These are phyloP conservation scores for Hippocampus kuda DNA, from an alignment of 2,797 vertebrate species.

Conservation along the genomic window DNA sequence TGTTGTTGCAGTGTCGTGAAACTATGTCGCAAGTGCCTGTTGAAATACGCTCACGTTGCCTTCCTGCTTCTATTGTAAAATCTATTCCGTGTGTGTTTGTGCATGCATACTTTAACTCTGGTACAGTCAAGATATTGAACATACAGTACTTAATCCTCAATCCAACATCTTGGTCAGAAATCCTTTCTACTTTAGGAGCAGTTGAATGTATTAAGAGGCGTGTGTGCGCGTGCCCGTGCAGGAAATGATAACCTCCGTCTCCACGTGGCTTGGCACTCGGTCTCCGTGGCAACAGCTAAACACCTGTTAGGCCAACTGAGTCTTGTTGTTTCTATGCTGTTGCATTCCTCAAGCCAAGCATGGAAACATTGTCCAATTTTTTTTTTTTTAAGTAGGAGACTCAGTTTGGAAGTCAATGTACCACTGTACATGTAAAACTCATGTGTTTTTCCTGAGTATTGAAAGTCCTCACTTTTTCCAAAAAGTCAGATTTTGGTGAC, in stretches of 20 bases:
- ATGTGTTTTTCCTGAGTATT: background rate
- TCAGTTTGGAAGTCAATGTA: background rate
- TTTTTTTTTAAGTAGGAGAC: background rate
- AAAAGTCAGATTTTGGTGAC: background rate
- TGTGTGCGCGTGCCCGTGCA: constrained; percentile 9
- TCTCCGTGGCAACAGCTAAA: constrained; percentile 46
- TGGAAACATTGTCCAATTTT: background rate
- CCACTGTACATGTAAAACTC: background rate
- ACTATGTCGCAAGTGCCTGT: constrained; percentile 53
- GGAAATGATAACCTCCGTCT: constrained; percentile 36
- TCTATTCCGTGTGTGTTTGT: background rate
- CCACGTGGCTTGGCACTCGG: constrained; percentile 27
- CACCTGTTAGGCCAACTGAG: constrained; percentile 16
- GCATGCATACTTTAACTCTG: background rate
- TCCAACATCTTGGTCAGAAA: constrained; percentile 12
- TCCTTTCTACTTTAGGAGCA: constrained; percentile 13
- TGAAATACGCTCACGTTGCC: constrained; percentile 36
- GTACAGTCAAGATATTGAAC: constrained; percentile 12
- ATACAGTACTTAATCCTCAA: constrained; percentile 14
- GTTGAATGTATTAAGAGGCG: constrained; percentile 3
- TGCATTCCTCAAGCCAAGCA: background rate
- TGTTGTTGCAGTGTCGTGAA: constrained; percentile 30
- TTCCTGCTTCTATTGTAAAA: constrained; percentile 24
- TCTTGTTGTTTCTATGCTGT: background rate
- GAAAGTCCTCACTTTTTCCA: background rate